Evolutionary conservation across 2,888 invertebrate genomes (phyloP).

Genomic region (Dryobota labecula): DNA sequence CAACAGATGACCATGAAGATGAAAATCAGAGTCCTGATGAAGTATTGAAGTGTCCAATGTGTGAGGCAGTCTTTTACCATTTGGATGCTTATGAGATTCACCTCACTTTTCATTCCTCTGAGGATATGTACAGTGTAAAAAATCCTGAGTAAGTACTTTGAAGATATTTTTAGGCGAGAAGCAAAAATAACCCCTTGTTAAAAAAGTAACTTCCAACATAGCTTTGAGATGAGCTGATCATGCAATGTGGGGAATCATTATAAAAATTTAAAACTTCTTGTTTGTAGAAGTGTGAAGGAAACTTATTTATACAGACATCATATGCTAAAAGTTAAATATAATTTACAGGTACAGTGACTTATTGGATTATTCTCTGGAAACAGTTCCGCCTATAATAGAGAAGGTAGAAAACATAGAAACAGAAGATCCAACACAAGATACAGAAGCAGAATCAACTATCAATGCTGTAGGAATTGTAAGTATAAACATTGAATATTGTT

Average conservation of each 20-base stretch:
- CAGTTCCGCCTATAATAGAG: constrained; percentile 85
- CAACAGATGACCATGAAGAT: constrained; percentile 88
- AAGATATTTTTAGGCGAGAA: neutral
- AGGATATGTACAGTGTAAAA: constrained; percentile 91
- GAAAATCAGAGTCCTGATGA: constrained; percentile 90
- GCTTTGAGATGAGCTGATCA: neutral
- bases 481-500: neutral
- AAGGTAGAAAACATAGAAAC: constrained; percentile 77
- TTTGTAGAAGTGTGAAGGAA: neutral
- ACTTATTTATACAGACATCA: neutral
- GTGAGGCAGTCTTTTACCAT: constrained; percentile 92
- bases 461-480: constrained; percentile 80
- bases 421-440: constrained; percentile 51
- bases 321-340: neutral
- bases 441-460: constrained; percentile 67
- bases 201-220: neutral
- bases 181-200: neutral
- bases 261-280: neutral
- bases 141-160: constrained; percentile 83
- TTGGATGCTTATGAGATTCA: constrained; percentile 92
- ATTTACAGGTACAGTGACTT: constrained; percentile 75
- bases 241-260: neutral
- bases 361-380: constrained; percentile 84
- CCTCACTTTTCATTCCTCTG: constrained; percentile 91
- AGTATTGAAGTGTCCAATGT: constrained; percentile 91